Conservation (phyloP, 2,888 invertebrate species). For the Chloromyia formosa region DNA sequence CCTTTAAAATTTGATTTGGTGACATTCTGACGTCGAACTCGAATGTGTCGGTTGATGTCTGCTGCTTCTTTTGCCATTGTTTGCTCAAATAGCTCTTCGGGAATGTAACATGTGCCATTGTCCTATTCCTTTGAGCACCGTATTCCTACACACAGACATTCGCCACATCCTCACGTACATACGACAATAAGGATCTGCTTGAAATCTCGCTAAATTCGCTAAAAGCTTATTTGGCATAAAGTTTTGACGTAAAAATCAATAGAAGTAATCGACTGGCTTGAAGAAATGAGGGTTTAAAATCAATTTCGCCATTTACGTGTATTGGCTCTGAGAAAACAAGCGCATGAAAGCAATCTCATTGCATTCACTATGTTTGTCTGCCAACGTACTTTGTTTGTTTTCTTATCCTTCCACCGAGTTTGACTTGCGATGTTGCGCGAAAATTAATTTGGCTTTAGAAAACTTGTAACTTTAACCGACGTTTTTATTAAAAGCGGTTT, state of each 20-base stretch:
- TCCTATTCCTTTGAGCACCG: too few relatives aligned
- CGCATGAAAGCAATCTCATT: not conserved
- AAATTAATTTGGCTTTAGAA: not conserved
- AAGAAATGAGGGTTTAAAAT: constrained; percentile 14
- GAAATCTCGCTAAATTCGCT: not conserved
- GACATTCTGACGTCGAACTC: not conserved
- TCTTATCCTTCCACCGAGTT: not conserved
- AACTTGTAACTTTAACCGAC: not conserved
- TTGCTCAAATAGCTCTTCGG: too few relatives aligned
- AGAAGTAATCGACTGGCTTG: constrained; percentile 19
- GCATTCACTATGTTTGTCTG: not conserved
- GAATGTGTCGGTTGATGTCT: too few relatives aligned
- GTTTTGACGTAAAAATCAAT: not conserved
- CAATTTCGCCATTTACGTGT: constrained; percentile 21
- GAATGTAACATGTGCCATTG: too few relatives aligned
- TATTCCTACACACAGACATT: not conserved
- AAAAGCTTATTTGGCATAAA: not conserved
- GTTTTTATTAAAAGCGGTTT: not conserved
- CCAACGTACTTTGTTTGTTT: not conserved
- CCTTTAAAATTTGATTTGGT: constrained; percentile 2
- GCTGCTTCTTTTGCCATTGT: too few relatives aligned
- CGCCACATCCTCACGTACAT: not conserved
- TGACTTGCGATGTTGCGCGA: not conserved
- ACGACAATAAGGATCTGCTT: not conserved
- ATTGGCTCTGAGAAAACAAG: not conserved